Conservation (phyloP, 2,888 invertebrate genomes). For the Melinaea menophilus region DNA sequence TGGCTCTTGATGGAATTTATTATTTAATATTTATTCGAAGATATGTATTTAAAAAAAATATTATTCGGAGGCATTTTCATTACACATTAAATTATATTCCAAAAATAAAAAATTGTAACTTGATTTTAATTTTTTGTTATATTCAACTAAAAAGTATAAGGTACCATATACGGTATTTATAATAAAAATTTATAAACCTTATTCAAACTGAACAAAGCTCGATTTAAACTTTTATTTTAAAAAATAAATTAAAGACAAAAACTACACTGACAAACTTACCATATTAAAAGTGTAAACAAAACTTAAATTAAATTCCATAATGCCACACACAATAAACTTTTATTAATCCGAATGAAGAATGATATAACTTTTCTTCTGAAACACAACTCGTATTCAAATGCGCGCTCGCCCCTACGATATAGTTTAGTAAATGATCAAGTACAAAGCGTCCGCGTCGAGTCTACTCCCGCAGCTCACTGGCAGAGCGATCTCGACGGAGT, state of each 20-base stretch:
- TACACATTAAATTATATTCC: not conserved
- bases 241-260: not conserved
- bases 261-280: conserved; percentile 44
- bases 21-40: not conserved
- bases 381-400: conserved; percentile 43
- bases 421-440: conserved; percentile 41
- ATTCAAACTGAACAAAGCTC: too few species aligned
- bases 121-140: too few species aligned
- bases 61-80: conserved; percentile 18
- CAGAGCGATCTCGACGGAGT: conserved; percentile 72
- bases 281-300: conserved; percentile 38
- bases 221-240: too few species aligned
- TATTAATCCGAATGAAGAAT: conserved; percentile 41
- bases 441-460: conserved; percentile 56
- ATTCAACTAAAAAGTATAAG: too few species aligned
- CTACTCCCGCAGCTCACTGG: conserved; percentile 68
- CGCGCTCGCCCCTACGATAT: conserved; percentile 44
- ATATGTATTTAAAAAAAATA: not conserved
- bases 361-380: conserved; percentile 45
- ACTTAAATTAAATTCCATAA: conserved; percentile 55
- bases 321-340: conserved; percentile 49
- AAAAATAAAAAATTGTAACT: not conserved
- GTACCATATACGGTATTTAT: too few species aligned
- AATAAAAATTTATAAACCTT: too few species aligned
- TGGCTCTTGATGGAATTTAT: not conserved